A percentile compares a stretch with the other conserved stretches of the same genome.
These are phyloP conservation scores for Pammene fasciana DNA, from an alignment of 2,888 invertebrate species.

Conservation along the genomic window DNA sequence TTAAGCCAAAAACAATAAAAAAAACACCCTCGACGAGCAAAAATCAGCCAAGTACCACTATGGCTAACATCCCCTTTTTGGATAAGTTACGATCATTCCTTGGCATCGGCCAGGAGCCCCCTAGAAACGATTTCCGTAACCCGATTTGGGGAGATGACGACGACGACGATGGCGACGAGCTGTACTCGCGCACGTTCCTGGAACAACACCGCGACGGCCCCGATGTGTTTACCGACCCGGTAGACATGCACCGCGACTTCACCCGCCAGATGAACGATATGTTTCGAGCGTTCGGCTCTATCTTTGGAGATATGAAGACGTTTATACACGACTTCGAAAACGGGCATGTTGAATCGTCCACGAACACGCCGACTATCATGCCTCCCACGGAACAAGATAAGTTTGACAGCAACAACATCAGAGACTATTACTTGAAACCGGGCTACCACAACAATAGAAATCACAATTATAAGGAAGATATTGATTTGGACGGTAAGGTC, in stretches of 20 bases:
- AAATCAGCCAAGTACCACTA: conserved; percentile 51
- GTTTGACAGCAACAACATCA: conserved; percentile 59
- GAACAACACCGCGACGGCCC: conserved; percentile 52
- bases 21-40: conserved; percentile 44
- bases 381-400: conserved; percentile 51
- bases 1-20: conserved; percentile 46
- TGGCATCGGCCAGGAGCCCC: conserved; percentile 64
- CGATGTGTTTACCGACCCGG: conserved; percentile 50
- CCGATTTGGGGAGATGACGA: conserved; percentile 79
- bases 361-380: conserved; percentile 43
- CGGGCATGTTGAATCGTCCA: conserved; percentile 52
- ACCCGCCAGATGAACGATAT: conserved; percentile 71
- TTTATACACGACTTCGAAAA: conserved; percentile 57
- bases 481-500: conserved; percentile 74
- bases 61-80: conserved; percentile 59
- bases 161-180: conserved; percentile 72
- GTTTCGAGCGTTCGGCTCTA: conserved; percentile 65
- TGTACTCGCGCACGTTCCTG: conserved; percentile 57
- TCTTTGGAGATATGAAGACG: conserved; percentile 69
- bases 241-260: conserved; percentile 65
- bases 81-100: conserved; percentile 68
- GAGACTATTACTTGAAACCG: conserved; percentile 76
- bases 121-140: conserved; percentile 75
- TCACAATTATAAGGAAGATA: conserved; percentile 59
- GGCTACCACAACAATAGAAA: conserved; percentile 62